Base-by-base conservation (phyloP, 2,888 invertebrate species). In the Lithophane ornitopus region DNA sequence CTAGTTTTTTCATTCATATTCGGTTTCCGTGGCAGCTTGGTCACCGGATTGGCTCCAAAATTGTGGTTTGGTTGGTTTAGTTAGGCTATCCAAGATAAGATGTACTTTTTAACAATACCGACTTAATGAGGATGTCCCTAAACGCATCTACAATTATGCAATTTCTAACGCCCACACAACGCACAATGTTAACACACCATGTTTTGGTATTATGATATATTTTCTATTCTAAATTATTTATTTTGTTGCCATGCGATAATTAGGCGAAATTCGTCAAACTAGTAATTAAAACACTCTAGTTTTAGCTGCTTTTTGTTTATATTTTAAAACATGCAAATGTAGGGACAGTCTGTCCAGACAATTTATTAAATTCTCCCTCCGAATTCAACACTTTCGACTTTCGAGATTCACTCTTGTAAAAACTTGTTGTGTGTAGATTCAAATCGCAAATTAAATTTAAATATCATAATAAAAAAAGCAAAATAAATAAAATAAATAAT, bases 401-500 rank as follows among this genome's bases (percentile, higher is more conserved):
- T 39, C 6, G 2, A 22, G 28, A 75, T 75, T 22, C 41, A 22
- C 0, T 22, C 11, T 16, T 22, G 1, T 34, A 41, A 22, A 56
- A 80, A 61, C 3, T 44, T 44, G 0, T 22, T 7, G 19, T 28
- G 26, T 46, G 12, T 46, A 26, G 22, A 56, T 49, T n/a, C 2
- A 0, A 46, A 54, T 46, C 12, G 28, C 28, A 80, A 83, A 62
- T 65, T 39, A 68, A 74, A 73, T 66, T 58, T 22, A 73, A 63
- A 70, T 39, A 83, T 63, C 22, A 68, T 71, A 65, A 56, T 49
- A 44, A 46, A 59, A 61, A 70, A 78, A 83, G 85, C 82, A 44
- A 70, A 65, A 82, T 70, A 85, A 72, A 71, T 81, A 81, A 59
- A 84, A 7, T 59, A 76, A 52, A 62, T 63, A 62, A 39, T 46